A percentile compares a stretch with the other conserved stretches of the same genome.
Conservation (phyloP, 1,140 invertebrate genomes). For the Camponotus vicinus region DNA sequence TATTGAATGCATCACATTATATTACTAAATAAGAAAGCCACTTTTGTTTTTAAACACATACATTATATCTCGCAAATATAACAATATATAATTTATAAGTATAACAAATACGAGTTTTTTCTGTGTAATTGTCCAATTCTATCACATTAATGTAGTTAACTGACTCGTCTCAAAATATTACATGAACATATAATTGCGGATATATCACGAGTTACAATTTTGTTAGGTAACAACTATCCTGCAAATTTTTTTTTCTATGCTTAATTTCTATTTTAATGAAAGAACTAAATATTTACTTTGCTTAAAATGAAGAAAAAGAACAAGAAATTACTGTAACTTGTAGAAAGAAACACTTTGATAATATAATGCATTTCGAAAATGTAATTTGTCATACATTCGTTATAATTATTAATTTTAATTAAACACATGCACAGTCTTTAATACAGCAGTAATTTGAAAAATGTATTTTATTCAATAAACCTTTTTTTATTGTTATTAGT, state of each 20-base stretch:
- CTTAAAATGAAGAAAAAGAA: not conserved
- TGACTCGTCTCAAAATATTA: slow-evolving; percentile 5
- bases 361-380: not conserved
- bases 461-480: slow-evolving; percentile 12
- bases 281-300: not conserved
- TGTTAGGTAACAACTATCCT: slow-evolving; percentile 21
- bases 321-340: not conserved
- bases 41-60: not conserved
- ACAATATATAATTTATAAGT: not conserved
- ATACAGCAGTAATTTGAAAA: not conserved
- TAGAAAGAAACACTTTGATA: not conserved
- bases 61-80: not conserved
- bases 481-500: slow-evolving; percentile 19
- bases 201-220: slow-evolving; percentile 28
- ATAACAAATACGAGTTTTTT: not conserved
- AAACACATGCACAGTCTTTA: not conserved
- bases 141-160: not conserved
- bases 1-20: not conserved
- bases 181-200: slow-evolving; percentile 30
- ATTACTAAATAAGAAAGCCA: not conserved
- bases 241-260: slow-evolving; percentile 10
- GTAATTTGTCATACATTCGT: not conserved
- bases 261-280: slow-evolving; percentile 27
- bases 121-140: not conserved
- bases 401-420: slow-evolving; percentile 12